Conservation (phyloP, 2,888 invertebrate genomes). For the Hypomecis atomaria region DNA sequence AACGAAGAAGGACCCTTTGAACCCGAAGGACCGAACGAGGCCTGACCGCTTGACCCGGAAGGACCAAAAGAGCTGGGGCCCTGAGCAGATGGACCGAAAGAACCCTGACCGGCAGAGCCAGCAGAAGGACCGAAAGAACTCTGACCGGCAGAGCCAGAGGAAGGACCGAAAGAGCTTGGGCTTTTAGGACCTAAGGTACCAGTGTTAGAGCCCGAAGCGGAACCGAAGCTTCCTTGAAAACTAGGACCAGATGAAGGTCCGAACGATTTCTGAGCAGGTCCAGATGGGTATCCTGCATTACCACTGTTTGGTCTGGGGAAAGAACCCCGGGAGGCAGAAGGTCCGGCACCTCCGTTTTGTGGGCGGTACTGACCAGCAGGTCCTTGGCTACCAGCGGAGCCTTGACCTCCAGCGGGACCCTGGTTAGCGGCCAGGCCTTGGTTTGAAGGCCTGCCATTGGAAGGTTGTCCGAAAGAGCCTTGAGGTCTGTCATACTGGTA, state of each 20-base stretch:
- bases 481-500: slow-evolving; percentile 54
- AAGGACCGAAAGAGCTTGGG: slow-evolving; percentile 37
- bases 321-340: slow-evolving; percentile 34
- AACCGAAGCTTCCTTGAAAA: slow-evolving; percentile 38
- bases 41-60: slow-evolving; percentile 13
- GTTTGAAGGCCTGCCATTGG: slow-evolving; percentile 5
- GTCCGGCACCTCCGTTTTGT: slow-evolving; percentile 25
- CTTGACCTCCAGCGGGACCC: background rate
- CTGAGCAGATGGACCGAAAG: slow-evolving; percentile 25
- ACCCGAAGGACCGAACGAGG: slow-evolving; percentile 22
- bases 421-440: slow-evolving; percentile 7
- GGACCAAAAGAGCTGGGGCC: slow-evolving; percentile 26
- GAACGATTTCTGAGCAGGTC: slow-evolving; percentile 39
- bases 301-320: slow-evolving; percentile 31
- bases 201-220: slow-evolving; percentile 18
- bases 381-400: slow-evolving; percentile 11
- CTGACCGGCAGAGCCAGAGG: slow-evolving; percentile 36
- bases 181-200: slow-evolving; percentile 34
- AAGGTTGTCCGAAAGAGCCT: slow-evolving; percentile 16
- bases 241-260: slow-evolving; percentile 27
- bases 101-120: slow-evolving; percentile 12
- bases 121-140: slow-evolving; percentile 31
- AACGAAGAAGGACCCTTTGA: slow-evolving; percentile 27
- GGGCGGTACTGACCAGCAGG: slow-evolving; percentile 34
- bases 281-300: slow-evolving; percentile 28